Evolutionary conservation across 2,113 vertebrate genomes (phyloP).

Genomic region (Mellivora capensis): DNA sequence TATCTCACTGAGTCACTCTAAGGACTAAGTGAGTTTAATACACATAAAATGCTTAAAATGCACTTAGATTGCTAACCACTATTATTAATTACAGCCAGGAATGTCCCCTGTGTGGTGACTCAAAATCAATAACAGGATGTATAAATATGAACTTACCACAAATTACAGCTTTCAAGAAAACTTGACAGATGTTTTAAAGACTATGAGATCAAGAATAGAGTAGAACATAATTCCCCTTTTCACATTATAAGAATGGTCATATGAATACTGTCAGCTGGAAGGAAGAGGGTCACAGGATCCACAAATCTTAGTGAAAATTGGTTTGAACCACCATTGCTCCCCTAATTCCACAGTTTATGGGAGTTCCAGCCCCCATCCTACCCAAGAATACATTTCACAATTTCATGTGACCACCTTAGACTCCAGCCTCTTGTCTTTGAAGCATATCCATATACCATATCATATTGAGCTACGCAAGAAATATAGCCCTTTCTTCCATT

Average conservation of each 20-base stretch:
- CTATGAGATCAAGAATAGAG: background rate
- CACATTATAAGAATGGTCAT: background rate
- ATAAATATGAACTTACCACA: background rate
- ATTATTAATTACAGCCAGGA: background rate
- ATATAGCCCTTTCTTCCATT: background rate
- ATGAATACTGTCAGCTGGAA: background rate
- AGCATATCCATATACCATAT: background rate
- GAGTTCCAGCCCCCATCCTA: background rate
- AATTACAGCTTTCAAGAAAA: background rate
- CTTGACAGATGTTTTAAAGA: background rate
- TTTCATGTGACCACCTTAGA: background rate
- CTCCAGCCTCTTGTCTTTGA: slow-evolving; percentile 6
- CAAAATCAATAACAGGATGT: slow-evolving; percentile 22
- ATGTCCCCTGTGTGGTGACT: background rate
- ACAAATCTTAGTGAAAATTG: background rate
- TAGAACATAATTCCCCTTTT: background rate
- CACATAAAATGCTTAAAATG: slow-evolving; percentile 10
- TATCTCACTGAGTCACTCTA: background rate
- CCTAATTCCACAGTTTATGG: background rate
- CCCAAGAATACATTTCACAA: background rate
- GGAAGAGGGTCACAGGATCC: background rate
- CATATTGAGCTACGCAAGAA: background rate
- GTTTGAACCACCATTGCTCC: background rate
- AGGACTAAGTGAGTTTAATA: background rate
- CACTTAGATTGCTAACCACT: background rate